These are phyloP conservation scores for Sylvilagus floridanus DNA, from an alignment of 2,797 vertebrate genomes.

Conservation along the genomic window DNA sequence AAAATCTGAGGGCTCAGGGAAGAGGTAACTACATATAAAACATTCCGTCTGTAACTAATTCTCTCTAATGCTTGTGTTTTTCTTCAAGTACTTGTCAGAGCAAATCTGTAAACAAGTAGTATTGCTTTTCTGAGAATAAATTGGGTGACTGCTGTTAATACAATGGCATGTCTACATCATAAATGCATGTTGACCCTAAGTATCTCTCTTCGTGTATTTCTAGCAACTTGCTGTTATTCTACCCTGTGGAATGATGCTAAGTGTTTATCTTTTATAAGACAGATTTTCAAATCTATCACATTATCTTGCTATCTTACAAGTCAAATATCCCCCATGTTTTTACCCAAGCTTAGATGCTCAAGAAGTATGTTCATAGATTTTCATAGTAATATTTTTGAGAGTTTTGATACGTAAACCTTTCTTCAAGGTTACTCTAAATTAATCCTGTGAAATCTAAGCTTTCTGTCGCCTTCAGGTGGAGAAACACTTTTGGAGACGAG, in stretches of 20 bases:
- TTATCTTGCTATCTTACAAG: not conserved
- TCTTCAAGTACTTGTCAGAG: not conserved
- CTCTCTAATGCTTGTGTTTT: not conserved
- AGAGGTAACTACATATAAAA: not conserved
- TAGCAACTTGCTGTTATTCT: constrained; percentile 30
- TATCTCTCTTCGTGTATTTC: constrained; percentile 36
- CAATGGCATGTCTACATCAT: constrained; percentile 33
- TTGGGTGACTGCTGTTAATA: constrained; percentile 7
- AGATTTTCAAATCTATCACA: constrained; percentile 32
- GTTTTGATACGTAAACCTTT: constrained; percentile 55
- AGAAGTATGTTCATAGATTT: constrained; percentile 44
- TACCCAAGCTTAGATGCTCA: not conserved
- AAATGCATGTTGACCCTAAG: not conserved
- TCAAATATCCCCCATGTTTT: constrained; percentile 6
- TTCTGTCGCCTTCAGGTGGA: constrained; percentile 46
- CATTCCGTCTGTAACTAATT: not conserved
- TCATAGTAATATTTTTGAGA: constrained; percentile 34
- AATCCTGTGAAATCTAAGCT: constrained; percentile 57
- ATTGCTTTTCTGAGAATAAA: not conserved
- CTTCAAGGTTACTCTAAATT: constrained; percentile 58
- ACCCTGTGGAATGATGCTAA: constrained; percentile 5
- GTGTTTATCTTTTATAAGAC: constrained; percentile 8
- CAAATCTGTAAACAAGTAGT: not conserved
- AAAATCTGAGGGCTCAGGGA: not conserved
- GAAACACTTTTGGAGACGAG: constrained; percentile 63